Percentiles rank a stretch among this genome's conserved stretches.
Conservation (phyloP, 1,140 invertebrate genomes). For the Geopemphigus sp. region DNA sequence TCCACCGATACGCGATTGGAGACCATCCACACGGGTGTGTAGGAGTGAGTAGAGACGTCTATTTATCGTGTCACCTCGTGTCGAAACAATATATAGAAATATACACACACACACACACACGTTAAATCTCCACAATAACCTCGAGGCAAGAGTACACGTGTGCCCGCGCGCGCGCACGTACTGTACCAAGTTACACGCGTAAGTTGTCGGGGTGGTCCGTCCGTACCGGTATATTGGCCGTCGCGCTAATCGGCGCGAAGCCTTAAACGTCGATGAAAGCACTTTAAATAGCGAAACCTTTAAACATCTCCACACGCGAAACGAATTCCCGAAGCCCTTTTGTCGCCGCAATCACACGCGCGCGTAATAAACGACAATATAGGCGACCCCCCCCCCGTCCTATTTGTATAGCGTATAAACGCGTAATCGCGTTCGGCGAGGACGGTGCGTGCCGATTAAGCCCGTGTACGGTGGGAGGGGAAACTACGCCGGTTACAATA, state of each 20-base stretch:
- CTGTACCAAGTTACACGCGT: background rate
- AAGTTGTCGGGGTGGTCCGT: background rate
- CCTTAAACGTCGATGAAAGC: background rate
- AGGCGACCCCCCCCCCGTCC: no score
- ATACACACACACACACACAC: background rate
- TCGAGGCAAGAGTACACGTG: no score
- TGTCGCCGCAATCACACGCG: background rate
- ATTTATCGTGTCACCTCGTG: constrained; percentile 13
- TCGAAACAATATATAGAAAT: constrained; percentile 31
- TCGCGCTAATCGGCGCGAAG: no score
- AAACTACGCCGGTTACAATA: no score
- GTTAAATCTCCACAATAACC: background rate
- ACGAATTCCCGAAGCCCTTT: constrained; percentile 37
- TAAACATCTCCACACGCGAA: constrained; percentile 10
- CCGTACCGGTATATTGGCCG: no score
- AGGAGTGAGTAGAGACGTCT: background rate
- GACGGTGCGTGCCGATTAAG: constrained; percentile 10
- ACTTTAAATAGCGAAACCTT: constrained; percentile 33
- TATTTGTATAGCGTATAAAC: no score
- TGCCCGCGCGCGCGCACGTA: no score
- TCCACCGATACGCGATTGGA: constrained; percentile 28
- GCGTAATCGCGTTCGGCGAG: background rate
- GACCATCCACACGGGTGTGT: constrained; percentile 1
- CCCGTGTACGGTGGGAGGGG: no score
- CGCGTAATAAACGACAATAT: no score